These are phyloP conservation scores for Dascyllus trimaculatus DNA, from an alignment of 2,113 vertebrate species.

Conservation along the genomic window DNA sequence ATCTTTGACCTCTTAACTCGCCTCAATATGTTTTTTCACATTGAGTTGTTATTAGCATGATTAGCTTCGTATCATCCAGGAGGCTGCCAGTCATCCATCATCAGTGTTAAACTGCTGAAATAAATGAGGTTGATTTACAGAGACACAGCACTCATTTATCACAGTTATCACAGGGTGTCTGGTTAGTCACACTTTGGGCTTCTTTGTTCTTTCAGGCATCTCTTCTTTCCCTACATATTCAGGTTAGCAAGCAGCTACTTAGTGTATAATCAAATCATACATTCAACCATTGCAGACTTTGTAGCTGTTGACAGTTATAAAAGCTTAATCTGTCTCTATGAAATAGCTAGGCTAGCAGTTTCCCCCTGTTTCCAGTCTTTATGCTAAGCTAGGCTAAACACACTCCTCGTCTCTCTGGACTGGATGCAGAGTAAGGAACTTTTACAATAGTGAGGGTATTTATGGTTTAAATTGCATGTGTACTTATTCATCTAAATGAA, in stretches of 20 bases:
- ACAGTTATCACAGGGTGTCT: background rate
- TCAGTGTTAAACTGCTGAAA: background rate
- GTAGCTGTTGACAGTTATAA: too few relatives aligned
- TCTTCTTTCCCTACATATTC: background rate
- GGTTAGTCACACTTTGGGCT: background rate
- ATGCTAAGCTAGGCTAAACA: too few relatives aligned
- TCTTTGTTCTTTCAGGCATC: background rate
- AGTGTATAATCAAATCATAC: too few relatives aligned
- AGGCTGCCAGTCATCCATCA: constrained; percentile 3
- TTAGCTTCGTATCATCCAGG: background rate
- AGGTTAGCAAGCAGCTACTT: background rate
- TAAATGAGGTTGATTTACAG: background rate
- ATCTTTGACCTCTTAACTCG: constrained; percentile 48
- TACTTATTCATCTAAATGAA: too few relatives aligned
- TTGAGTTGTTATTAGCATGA: constrained; percentile 26
- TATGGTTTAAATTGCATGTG: too few relatives aligned
- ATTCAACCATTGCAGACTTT: too few relatives aligned
- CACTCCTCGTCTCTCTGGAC: too few relatives aligned
- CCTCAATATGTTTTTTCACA: constrained; percentile 48
- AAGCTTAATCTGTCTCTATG: too few relatives aligned
- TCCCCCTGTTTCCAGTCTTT: too few relatives aligned
- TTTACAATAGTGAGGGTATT: too few relatives aligned
- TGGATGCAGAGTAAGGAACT: too few relatives aligned
- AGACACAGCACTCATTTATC: background rate
- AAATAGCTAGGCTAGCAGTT: too few relatives aligned